Percentiles rank a stretch among this genome's conserved stretches.
Evolutionary conservation across 2,113 vertebrate species (phyloP).

Genomic region (Gobiocypris rarus): DNA sequence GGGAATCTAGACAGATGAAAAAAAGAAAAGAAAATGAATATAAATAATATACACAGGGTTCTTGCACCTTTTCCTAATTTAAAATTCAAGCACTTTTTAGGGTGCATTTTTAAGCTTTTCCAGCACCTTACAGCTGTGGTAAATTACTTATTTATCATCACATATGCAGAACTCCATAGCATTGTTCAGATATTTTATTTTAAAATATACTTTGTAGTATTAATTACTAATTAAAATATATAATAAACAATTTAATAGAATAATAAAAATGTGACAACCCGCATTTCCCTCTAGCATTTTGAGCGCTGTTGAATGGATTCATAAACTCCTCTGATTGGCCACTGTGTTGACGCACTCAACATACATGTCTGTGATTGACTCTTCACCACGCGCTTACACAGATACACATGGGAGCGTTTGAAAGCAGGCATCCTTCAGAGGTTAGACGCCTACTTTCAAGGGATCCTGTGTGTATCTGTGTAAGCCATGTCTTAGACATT

Average conservation of each 20-base stretch:
- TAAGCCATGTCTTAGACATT: too few relatives aligned
- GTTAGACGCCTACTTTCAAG: too few relatives aligned
- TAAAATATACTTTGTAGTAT: background rate
- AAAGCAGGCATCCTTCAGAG: too few relatives aligned
- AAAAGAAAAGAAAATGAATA: background rate
- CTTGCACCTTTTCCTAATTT: background rate
- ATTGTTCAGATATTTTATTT: background rate
- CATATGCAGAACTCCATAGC: background rate
- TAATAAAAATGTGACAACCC: too few relatives aligned
- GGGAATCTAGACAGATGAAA: slow-evolving; percentile 28
- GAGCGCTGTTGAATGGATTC: too few relatives aligned
- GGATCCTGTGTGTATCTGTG: too few relatives aligned
- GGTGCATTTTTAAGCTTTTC: background rate
- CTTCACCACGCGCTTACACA: too few relatives aligned
- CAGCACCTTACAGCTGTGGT: background rate
- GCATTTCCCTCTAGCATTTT: too few relatives aligned
- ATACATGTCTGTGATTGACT: too few relatives aligned
- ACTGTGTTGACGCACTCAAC: too few relatives aligned
- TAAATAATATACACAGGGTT: background rate
- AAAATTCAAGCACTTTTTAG: background rate
- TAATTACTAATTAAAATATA: background rate
- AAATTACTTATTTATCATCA: background rate
- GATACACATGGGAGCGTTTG: too few relatives aligned
- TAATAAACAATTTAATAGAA: background rate
- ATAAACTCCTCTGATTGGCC: too few relatives aligned